Evolutionary conservation across 2,888 invertebrate genomes (phyloP).

Genomic region (Dasysyrphus albostriatus): DNA sequence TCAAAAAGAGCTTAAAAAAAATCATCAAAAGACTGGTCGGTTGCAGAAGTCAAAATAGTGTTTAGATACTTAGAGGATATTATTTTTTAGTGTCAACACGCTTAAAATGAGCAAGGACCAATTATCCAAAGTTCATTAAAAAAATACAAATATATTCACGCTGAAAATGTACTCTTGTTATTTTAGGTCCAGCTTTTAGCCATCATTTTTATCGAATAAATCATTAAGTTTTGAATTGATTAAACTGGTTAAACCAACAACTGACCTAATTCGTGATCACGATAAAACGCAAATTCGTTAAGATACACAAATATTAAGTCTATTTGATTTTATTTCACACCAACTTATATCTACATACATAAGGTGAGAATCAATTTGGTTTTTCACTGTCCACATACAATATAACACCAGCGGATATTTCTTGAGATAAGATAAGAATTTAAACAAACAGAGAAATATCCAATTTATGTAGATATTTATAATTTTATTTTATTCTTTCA

Average conservation of each 20-base stretch:
- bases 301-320: not conserved
- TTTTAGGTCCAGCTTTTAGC: not conserved
- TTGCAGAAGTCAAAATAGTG: no score
- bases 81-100: no score
- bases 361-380: not conserved
- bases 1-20: no score
- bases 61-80: no score
- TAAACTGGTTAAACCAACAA: slow-evolving; percentile 17
- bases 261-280: slow-evolving; percentile 1
- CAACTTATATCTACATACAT: not conserved
- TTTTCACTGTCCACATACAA: not conserved
- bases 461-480: not conserved
- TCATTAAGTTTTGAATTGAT: not conserved
- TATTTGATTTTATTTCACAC: not conserved
- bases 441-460: slow-evolving; percentile 8
- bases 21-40: no score
- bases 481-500: not conserved
- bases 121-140: no score
- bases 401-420: slow-evolving; percentile 10
- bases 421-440: slow-evolving; percentile 27
- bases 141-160: not conserved
- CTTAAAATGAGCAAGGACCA: no score
- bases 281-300: no score
- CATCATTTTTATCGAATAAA: slow-evolving; percentile 3
- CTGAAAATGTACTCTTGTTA: not conserved